Base-by-base conservation (phyloP, 2,797 vertebrate genomes). In the Pitangus sulphuratus region DNA sequence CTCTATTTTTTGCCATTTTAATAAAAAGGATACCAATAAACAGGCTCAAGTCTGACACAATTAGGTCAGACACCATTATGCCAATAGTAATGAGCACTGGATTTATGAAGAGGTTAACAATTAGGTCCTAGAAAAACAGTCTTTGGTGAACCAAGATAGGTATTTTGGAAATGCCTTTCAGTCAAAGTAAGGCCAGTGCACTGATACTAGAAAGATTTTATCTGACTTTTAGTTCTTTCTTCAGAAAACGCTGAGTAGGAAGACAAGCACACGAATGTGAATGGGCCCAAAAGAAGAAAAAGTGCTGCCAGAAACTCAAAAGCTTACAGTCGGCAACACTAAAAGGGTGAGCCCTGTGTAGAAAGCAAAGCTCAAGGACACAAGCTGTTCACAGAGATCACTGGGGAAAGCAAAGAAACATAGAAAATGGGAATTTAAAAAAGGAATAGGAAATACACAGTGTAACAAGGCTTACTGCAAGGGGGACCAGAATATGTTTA, bases 71-170 rank as follows among this genome's bases (percentile, higher is more conserved):
- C 44, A 83, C 13, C 4, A 12, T 28, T 61, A 60, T 6, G 5
- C 6, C 37, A 74, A 17, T 12, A 13, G 25, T 35, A 75, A 0
- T 37, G 22, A 70, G 44, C 44, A 71, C 0, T 9, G 24, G 48
- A 84, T 64, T 76, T 82, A 78, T 42, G 30, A 58, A 69, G 30
- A 68, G 8, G 39, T 28, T 28, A 84, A 65, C 25, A 84, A 51
- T 18, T 42, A 75, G 28, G 28, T 60, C 24, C 31, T 51, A 56
- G 44, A 72, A 75, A 77, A 74, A 75, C 3, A 77, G 56, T 40
- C 31, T 62, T 50, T 39, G 12, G 13, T 48, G 17, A 81, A 17
- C 13, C 35, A 71, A 58, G n/a, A 68, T 0, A 62, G 35, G 35
- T 18, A 61, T 47, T 90, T 66, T 60, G 9, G 20, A 75, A 86